phyloP scores from a whole-genome alignment of 2,888 invertebrate genomes.

The Minunthozetes semirufus region DNA sequence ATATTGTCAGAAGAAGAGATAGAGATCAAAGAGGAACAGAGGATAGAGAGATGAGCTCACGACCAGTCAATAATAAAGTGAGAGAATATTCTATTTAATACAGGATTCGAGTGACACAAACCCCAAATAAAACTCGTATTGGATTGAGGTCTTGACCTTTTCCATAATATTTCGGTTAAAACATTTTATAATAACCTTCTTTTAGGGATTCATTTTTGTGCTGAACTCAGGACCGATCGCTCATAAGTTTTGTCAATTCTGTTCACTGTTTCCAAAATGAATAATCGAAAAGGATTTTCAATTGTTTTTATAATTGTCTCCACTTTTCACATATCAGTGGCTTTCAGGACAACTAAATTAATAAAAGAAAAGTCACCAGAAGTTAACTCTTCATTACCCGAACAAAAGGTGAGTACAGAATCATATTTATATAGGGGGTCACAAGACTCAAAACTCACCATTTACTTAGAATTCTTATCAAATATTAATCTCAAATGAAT shows the following conservation, averaged over 20 bases:
- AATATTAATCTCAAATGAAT: too few relatives aligned
- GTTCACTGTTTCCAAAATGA: background rate
- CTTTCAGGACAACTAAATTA: background rate
- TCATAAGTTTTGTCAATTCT: background rate
- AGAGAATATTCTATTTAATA: background rate
- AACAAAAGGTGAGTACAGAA: background rate
- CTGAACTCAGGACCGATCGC: background rate
- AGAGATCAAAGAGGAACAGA: too few relatives aligned
- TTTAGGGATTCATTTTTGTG: background rate
- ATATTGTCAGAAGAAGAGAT: too few relatives aligned
- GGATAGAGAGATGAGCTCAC: background rate
- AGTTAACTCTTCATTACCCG: background rate
- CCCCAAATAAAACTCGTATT: slow-evolving; percentile 21
- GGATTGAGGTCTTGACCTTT: slow-evolving; percentile 8
- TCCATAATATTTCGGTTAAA: background rate
- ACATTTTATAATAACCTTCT: slow-evolving; percentile 16
- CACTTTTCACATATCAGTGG: background rate
- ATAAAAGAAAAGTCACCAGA: background rate
- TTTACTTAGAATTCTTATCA: too few relatives aligned
- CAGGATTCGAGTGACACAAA: slow-evolving; percentile 21
- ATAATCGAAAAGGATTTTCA: background rate
- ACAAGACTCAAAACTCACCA: too few relatives aligned
- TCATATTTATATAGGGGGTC: too few relatives aligned
- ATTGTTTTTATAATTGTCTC: background rate
- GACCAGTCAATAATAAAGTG: background rate